A percentile compares a stretch with the other conserved stretches of the same genome.
Conservation (phyloP, 2,888 invertebrate genomes). For the Hipparchia sbordonii region DNA sequence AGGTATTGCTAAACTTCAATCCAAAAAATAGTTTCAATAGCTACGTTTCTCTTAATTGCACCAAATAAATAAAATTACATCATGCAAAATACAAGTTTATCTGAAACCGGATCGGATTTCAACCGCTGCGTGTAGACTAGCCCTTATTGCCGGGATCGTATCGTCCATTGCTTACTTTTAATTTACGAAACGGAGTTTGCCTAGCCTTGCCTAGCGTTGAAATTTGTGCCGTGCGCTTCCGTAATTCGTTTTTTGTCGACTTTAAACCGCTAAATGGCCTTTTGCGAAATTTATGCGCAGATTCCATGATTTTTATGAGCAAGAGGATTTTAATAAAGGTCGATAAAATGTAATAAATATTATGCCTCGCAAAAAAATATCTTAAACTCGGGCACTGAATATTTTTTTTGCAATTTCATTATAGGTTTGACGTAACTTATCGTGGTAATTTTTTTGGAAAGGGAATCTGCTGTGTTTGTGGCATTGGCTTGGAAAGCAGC, state of each 20-base stretch:
- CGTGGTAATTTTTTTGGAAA: neutral
- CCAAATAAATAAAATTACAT: too few relatives aligned
- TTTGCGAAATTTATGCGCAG: constrained; percentile 37
- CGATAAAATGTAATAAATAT: constrained; percentile 32
- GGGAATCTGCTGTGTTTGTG: neutral
- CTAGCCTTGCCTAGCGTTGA: constrained; percentile 44
- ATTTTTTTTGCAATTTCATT: constrained; percentile 3
- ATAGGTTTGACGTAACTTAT: neutral
- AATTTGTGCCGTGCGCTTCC: constrained; percentile 38
- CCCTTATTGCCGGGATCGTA: constrained; percentile 44
- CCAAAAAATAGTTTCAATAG: too few relatives aligned
- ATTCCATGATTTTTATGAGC: constrained; percentile 37
- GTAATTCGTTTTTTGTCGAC: constrained; percentile 37
- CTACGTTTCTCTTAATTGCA: too few relatives aligned
- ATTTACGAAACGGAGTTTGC: constrained; percentile 61
- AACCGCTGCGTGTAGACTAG: neutral
- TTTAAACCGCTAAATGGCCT: constrained; percentile 38
- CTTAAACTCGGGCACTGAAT: constrained; percentile 10
- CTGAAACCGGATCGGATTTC: neutral
- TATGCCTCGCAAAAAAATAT: constrained; percentile 7
- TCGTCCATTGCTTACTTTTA: constrained; percentile 65
- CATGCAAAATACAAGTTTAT: too few relatives aligned
- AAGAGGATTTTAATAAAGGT: constrained; percentile 30
- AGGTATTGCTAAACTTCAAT: too few relatives aligned
- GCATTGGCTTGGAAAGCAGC: too few relatives aligned